These are phyloP conservation scores for Cheilosia vernalis DNA, from an alignment of 2,888 invertebrate species.

Conservation along the genomic window DNA sequence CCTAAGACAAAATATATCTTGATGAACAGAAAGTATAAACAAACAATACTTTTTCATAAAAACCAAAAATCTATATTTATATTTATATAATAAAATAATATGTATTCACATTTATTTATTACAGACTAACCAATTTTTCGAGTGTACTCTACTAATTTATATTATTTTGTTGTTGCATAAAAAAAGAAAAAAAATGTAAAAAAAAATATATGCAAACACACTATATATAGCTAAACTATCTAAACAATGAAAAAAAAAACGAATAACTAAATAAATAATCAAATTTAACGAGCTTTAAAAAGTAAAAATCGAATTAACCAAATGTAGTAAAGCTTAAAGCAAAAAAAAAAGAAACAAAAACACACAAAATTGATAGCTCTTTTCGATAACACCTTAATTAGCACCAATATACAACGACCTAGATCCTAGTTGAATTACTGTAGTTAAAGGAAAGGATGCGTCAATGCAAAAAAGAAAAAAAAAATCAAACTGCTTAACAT, in stretches of 20 bases:
- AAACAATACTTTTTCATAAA: slow-evolving; percentile 45
- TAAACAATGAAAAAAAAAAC: slow-evolving; percentile 37
- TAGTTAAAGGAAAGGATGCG: slow-evolving; percentile 36
- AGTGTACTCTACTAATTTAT: slow-evolving; percentile 71
- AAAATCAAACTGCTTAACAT: slow-evolving; percentile 39
- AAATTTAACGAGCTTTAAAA: slow-evolving; percentile 62
- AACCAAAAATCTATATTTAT: slow-evolving; percentile 43
- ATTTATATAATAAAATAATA: no score
- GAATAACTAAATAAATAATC: slow-evolving; percentile 37
- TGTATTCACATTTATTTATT: slow-evolving; percentile 59
- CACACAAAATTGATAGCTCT: slow-evolving; percentile 43
- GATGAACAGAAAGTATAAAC: slow-evolving; percentile 61
- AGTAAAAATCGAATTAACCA: slow-evolving; percentile 63
- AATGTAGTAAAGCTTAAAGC: slow-evolving; percentile 52
- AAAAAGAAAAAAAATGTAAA: slow-evolving; percentile 35
- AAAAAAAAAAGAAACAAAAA: background rate
- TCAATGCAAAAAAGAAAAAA: slow-evolving; percentile 20
- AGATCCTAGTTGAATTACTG: slow-evolving; percentile 48
- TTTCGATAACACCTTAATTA: slow-evolving; percentile 63
- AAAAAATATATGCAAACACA: slow-evolving; percentile 28
- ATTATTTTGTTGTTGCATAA: slow-evolving; percentile 70
- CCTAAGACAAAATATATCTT: slow-evolving; percentile 51
- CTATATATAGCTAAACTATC: slow-evolving; percentile 12
- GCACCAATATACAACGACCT: slow-evolving; percentile 68
- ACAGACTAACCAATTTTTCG: slow-evolving; percentile 65